Evolutionary conservation across 2,797 vertebrate genomes (phyloP), one percentile per base, ranked within the genome.

Genomic region (Enteromius thamalakanensis): DNA sequence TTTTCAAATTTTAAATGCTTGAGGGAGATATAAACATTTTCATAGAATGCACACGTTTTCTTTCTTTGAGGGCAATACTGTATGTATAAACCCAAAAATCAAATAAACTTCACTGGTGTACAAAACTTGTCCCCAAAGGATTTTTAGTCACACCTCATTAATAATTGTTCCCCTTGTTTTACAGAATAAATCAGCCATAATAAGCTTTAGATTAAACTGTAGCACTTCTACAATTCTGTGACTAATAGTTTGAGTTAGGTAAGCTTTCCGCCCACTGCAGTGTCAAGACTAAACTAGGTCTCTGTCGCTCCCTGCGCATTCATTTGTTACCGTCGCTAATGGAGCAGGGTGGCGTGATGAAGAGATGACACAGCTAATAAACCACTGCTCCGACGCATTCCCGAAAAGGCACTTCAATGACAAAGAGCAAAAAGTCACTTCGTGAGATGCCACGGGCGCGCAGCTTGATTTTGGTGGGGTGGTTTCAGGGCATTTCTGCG

Each of bases 291-390:
- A 81, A 71, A 75, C 29, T 34, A 17, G 15, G 68, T 78, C 51
- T 81, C 60, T 10, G 42, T 1, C 42, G 8, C 85, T 79, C 79
- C 67, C 82, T 21, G 21, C 45, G 11, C 34, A 71, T 42, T 82
- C 58, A 55, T 81, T 81, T 78, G 79, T 34, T 40, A 62, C 70
- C 49, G 76, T 21, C 42, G 65, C 81, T 88, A 90, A 84, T 83
- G 80, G 76, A 82, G 65, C 74, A 79, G 45, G 49, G 62, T 72
- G 80, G 85, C 74, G 45, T 85, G 83, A 86, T 93, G 88, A 91
- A 89, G 89, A 91, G 90, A 91, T 91, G 90, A 92, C 91, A 92
- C 91, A 90, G 92, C 91, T 90, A 92, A 94, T 92, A 93, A 92
- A 88, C 88, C 87, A 86, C 87, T 32, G 79, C 81, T 83, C 87